These are phyloP conservation scores for Falco berigora DNA, from an alignment of 2,797 vertebrate species.

Conservation along the genomic window DNA sequence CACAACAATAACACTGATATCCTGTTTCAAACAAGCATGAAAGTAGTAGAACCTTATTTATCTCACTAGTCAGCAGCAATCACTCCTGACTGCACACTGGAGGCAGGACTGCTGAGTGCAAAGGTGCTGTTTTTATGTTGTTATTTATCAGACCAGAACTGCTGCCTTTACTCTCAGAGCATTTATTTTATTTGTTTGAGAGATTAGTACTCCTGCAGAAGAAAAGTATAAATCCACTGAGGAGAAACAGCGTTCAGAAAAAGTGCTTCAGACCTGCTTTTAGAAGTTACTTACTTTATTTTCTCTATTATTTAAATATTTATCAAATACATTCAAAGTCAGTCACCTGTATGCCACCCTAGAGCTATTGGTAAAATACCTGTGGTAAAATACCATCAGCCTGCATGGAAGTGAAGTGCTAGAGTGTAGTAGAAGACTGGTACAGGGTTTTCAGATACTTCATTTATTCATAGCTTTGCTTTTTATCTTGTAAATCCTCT, in stretches of 20 bases:
- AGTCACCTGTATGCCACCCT: neutral
- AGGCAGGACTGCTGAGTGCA: constrained; percentile 20
- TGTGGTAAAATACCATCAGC: neutral
- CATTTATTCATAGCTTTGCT: neutral
- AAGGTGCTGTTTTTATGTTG: neutral
- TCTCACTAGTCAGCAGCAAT: neutral
- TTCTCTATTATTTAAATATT: neutral
- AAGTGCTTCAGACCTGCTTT: neutral
- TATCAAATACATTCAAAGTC: neutral
- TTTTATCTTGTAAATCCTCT: neutral
- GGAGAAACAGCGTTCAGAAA: neutral
- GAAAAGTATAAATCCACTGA: neutral
- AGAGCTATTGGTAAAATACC: neutral
- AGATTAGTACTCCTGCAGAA: neutral
- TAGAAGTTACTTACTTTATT: neutral
- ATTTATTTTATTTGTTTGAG: neutral
- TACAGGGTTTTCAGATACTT: neutral
- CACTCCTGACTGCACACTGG: neutral
- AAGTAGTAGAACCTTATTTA: neutral
- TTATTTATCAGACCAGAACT: neutral
- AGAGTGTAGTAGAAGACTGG: neutral
- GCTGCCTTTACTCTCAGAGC: neutral
- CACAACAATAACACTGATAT: neutral
- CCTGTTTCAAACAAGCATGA: neutral
- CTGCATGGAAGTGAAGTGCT: neutral